Evolutionary conservation across 35 echinoderm and acorn worm species (phyloP).

Genomic region (Lytechinus variegatus): DNA sequence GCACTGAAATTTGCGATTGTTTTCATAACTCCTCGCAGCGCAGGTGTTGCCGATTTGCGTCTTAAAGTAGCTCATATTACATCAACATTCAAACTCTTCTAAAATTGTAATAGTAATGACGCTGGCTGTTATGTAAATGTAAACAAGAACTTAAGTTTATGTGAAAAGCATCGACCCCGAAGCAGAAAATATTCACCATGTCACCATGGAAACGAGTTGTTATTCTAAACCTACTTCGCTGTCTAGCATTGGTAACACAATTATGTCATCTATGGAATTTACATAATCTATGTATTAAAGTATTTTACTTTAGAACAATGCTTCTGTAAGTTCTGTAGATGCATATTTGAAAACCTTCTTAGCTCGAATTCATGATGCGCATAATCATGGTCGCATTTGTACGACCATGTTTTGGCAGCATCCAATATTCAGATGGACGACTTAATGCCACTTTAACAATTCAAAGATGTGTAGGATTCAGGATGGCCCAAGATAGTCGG

Average conservation of each 20-base stretch:
- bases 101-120: background rate
- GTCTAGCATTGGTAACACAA: background rate
- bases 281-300: background rate
- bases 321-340: background rate
- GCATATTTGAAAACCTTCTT: background rate
- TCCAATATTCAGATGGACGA: background rate
- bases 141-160: background rate
- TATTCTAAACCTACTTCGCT: background rate
- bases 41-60: slow-evolving; percentile 3
- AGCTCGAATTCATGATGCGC: background rate
- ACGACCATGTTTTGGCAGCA: background rate
- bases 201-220: background rate
- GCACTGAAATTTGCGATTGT: background rate
- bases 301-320: background rate
- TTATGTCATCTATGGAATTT: background rate
- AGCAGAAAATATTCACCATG: background rate
- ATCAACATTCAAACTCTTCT: background rate
- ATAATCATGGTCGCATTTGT: background rate
- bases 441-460: background rate
- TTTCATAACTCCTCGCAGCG: background rate
- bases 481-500: background rate
- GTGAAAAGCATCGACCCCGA: background rate
- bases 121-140: background rate
- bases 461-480: background rate
- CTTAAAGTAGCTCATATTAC: background rate